Base-by-base conservation (phyloP, 2,888 invertebrate genomes). In the Mesoligia furuncula region DNA sequence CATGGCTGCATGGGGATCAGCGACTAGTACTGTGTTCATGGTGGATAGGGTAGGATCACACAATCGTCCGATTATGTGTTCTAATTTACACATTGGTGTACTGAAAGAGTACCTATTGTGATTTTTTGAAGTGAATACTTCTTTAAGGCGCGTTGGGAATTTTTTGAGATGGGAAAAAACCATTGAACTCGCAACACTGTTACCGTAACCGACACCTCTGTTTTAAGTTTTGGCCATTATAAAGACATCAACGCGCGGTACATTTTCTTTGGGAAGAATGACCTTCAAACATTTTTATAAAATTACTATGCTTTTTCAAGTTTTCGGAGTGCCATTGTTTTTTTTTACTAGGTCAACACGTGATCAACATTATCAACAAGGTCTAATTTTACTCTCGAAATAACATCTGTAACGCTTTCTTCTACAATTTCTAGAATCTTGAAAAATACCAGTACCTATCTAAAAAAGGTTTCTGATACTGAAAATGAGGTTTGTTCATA, bases 1-100 rank as follows among this genome's bases (percentile, higher is more conserved):
- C 82, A 81, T 45, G 83, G 15, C 27, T n/a, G 51, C 36, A 42
- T 90, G 90, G 90, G 92, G 91, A 90, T 91, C 91, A 88, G 89
- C 27, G 9, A 45, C 59, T 15, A 42, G 62, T n/a, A 62, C 31
- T 51, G 17, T 59, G 45, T 57, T 48, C 27, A 39, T 65, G 24
- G 45, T n/a, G 27, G 54, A 54, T 51, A 64, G 59, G 74, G 65
- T 51, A 65, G 5, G 9, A 24, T 36, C 36, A 36, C 36, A 36
- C 36, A 36, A 36, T 36, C 36, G 6, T 36, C 6, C 36, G 4
- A 45, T 39, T 42, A 54, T 15, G n/a, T 36, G 48, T 54, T 65
- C n/a, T 39, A 17, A 64, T 82, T 71, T 64, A 68, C 57, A 48
- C 8, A 42, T 70, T 45, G 27, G 13, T 73, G 13, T 36, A 17